phyloP scores from a whole-genome alignment of 2,797 vertebrate genomes.

The Podarcis lilfordi region DNA sequence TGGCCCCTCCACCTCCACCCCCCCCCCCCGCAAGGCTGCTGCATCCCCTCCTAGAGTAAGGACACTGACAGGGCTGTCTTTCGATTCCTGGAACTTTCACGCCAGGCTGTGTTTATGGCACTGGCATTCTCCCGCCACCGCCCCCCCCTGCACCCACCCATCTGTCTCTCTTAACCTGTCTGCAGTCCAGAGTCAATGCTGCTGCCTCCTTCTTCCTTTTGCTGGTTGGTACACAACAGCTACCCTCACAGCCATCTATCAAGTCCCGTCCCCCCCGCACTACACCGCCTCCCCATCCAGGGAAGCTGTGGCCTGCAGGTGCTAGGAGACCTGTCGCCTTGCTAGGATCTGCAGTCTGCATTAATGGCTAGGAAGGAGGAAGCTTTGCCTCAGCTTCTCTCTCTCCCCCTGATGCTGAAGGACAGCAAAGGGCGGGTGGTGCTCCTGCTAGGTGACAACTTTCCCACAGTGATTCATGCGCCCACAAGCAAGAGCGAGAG shows the following conservation, averaged over 20 bases:
- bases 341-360: neutral
- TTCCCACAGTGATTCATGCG: neutral
- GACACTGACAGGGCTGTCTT: slow-evolving; percentile 8
- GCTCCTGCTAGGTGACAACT: slow-evolving; percentile 15
- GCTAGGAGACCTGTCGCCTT: neutral
- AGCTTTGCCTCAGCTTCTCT: no score
- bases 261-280: neutral
- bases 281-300: neutral
- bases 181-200: neutral
- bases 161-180: slow-evolving; percentile 16
- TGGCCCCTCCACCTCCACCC: neutral
- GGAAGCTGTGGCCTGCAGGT: slow-evolving; percentile 5
- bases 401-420: slow-evolving; percentile 34
- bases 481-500: neutral
- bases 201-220: neutral
- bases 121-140: neutral
- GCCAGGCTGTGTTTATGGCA: slow-evolving; percentile 11
- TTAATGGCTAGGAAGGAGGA: neutral
- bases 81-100: slow-evolving; percentile 26
- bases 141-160: no score
- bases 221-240: neutral
- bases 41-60: neutral
- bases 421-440: slow-evolving; percentile 62
- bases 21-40: neutral
- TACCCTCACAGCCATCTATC: neutral